These are phyloP conservation scores for Aythya baeri DNA, from an alignment of 2,113 vertebrate genomes.

Conservation along the genomic window DNA sequence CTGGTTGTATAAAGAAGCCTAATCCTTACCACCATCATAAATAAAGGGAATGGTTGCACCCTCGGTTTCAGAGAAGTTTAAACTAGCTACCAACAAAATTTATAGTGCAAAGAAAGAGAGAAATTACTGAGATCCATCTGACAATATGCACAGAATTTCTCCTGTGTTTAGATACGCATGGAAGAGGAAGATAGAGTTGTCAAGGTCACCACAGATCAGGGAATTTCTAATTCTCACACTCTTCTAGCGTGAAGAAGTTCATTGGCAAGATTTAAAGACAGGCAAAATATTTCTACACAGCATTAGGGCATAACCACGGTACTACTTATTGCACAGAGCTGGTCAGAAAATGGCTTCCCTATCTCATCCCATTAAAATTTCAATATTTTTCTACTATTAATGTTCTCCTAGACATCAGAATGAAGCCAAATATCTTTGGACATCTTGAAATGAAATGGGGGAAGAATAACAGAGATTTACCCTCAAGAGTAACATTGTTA, in stretches of 20 bases:
- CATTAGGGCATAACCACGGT: neutral
- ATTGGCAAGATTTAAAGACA: neutral
- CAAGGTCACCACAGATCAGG: neutral
- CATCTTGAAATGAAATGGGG: neutral
- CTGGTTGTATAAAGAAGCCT: neutral
- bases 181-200: neutral
- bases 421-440: neutral
- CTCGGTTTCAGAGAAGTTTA: neutral
- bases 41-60: neutral
- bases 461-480: neutral
- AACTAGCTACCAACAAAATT: neutral
- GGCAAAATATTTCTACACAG: neutral
- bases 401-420: neutral
- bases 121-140: neutral
- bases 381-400: neutral
- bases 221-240: neutral
- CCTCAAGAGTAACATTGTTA: accelerated
- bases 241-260: neutral
- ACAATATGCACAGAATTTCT: neutral
- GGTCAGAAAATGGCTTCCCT: neutral
- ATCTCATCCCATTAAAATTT: neutral
- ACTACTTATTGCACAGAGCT: neutral
- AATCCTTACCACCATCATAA: neutral
- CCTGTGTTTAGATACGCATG: neutral
- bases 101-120: neutral